Percentiles rank a stretch among this genome's conserved stretches.
phyloP scores from a whole-genome alignment of 2,888 invertebrate genomes.

The Perizoma flavofasciatum region DNA sequence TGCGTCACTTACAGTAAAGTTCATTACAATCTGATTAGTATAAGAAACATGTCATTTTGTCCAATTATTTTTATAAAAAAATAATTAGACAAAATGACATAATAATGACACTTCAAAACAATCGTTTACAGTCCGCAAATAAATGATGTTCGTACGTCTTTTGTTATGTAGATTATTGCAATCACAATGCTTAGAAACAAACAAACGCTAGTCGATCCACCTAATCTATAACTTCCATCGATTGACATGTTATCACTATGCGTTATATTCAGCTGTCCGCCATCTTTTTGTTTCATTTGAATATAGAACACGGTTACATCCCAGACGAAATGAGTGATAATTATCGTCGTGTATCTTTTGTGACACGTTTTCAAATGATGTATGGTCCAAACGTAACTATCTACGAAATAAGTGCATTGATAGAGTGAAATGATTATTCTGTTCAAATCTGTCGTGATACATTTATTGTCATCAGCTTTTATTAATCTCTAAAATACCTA shows the following conservation, averaged over 20 bases:
- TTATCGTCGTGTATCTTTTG: conserved; percentile 40
- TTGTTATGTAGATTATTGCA: too few relatives aligned
- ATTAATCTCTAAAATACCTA: too few relatives aligned
- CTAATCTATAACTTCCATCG: conserved; percentile 27
- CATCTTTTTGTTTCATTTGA: conserved; percentile 54
- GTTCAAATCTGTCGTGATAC: too few relatives aligned
- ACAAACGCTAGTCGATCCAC: conserved; percentile 22
- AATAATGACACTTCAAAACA: too few relatives aligned
- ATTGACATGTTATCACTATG: conserved; percentile 35
- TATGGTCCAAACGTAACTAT: conserved; percentile 2
- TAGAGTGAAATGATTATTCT: not conserved
- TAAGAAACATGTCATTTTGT: too few relatives aligned
- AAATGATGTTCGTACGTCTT: too few relatives aligned
- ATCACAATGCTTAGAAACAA: conserved; percentile 10
- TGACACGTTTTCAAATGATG: conserved; percentile 23
- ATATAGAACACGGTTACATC: conserved; percentile 52
- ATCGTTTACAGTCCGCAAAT: too few relatives aligned
- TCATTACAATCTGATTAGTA: not conserved
- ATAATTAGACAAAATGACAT: too few relatives aligned
- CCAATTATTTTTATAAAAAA: too few relatives aligned
- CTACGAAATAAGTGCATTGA: not conserved
- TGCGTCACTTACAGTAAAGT: not conserved
- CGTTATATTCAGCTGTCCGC: conserved; percentile 32
- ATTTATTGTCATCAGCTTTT: too few relatives aligned
- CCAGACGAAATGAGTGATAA: conserved; percentile 23